Conservation (phyloP, 2,888 invertebrate species). For the Caenorhabditis sulstoni region DNA sequence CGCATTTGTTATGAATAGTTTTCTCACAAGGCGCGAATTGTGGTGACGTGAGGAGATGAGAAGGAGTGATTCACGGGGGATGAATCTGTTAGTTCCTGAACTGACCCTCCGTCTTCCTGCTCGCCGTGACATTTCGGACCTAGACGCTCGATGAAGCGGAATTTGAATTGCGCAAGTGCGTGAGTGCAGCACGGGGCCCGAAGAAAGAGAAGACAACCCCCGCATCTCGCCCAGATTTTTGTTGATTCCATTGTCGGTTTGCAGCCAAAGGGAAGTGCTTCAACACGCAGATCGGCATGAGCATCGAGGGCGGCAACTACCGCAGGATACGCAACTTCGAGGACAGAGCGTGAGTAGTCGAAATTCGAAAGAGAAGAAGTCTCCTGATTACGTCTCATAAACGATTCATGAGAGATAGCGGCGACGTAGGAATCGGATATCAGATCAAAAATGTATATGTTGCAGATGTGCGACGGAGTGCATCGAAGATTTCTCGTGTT, state of each 20-base stretch:
- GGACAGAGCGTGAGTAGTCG: slow-evolving; percentile 45
- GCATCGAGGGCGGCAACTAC: slow-evolving; percentile 63
- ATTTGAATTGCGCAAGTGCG: slow-evolving; percentile 12
- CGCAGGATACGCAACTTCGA: slow-evolving; percentile 56
- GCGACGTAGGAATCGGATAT: slow-evolving; percentile 42
- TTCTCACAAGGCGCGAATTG: slow-evolving; percentile 24
- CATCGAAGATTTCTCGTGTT: slow-evolving; percentile 64
- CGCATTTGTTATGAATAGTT: slow-evolving; percentile 42
- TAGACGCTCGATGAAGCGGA: slow-evolving; percentile 48
- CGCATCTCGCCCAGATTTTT: slow-evolving; percentile 44
- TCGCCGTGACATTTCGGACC: slow-evolving; percentile 49
- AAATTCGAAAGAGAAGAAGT: slow-evolving; percentile 3
- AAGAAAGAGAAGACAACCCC: slow-evolving; percentile 19
- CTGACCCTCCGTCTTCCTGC: slow-evolving; percentile 38
- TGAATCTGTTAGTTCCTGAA: slow-evolving; percentile 52
- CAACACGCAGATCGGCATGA: slow-evolving; percentile 62
- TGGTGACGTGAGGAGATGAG: slow-evolving; percentile 14
- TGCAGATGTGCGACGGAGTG: slow-evolving; percentile 62
- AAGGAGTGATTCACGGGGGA: slow-evolving; percentile 30
- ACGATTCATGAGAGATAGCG: slow-evolving; percentile 44
- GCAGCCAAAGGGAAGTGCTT: slow-evolving; percentile 62
- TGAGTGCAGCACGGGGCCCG: slow-evolving; percentile 4
- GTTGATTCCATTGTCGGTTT: slow-evolving; percentile 51
- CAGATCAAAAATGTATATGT: slow-evolving; percentile 53
- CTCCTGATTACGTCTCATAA: slow-evolving; percentile 45